These are phyloP conservation scores for Leptinotarsa lineolata DNA, from an alignment of 1,140 invertebrate genomes.

Conservation along the genomic window DNA sequence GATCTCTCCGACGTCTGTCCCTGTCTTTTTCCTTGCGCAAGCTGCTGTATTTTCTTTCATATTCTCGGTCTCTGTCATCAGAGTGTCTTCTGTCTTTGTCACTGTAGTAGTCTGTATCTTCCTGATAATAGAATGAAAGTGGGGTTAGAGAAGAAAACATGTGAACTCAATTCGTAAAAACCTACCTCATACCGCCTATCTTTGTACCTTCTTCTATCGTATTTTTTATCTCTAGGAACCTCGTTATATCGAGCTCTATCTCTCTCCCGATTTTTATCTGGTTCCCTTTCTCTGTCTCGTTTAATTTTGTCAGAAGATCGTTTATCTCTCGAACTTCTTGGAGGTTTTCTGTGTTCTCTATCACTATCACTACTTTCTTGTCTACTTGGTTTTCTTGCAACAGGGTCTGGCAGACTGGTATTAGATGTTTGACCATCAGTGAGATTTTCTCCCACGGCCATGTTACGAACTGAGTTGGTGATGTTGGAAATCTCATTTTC, in stretches of 20 bases:
- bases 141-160: not conserved
- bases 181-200: slow-evolving; percentile 49
- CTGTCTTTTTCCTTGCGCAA: slow-evolving; percentile 47
- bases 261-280: slow-evolving; percentile 27
- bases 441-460: slow-evolving; percentile 48
- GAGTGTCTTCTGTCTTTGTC: slow-evolving; percentile 48
- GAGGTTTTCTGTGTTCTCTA: slow-evolving; percentile 38
- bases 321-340: slow-evolving; percentile 38
- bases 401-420: slow-evolving; percentile 30
- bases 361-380: slow-evolving; percentile 53
- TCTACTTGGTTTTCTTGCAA: slow-evolving; percentile 35
- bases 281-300: slow-evolving; percentile 33
- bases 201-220: slow-evolving; percentile 56
- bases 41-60: slow-evolving; percentile 52
- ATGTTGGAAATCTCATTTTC: slow-evolving; percentile 38
- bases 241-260: slow-evolving; percentile 28
- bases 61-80: slow-evolving; percentile 55
- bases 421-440: slow-evolving; percentile 42
- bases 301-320: slow-evolving; percentile 30
- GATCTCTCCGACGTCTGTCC: slow-evolving; percentile 45
- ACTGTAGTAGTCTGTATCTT: slow-evolving; percentile 55
- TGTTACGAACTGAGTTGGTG: slow-evolving; percentile 43
- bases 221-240: slow-evolving; percentile 40
- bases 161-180: not conserved
- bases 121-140: slow-evolving; percentile 45